Conservation (phyloP, 2,797 vertebrate species). For the Hafferia zeledoni region DNA sequence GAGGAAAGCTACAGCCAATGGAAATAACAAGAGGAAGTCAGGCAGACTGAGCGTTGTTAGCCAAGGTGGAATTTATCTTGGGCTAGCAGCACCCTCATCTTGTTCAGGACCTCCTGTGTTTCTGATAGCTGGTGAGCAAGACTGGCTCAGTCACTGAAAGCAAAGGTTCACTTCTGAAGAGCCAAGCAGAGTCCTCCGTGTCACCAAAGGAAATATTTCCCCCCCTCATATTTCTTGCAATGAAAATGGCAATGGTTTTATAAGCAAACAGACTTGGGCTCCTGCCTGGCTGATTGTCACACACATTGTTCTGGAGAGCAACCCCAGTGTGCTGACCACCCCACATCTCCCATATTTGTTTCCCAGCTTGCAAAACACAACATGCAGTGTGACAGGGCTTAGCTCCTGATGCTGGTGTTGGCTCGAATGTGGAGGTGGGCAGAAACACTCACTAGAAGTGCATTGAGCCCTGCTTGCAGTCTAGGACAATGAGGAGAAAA, state of each 20-base stretch:
- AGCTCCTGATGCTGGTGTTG: background rate
- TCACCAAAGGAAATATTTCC: background rate
- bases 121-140: background rate
- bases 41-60: background rate
- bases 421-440: background rate
- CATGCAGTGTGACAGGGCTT: background rate
- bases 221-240: accelerated
- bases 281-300: background rate
- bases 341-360: accelerated
- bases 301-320: accelerated
- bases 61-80: background rate
- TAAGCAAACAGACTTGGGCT: background rate
- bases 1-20: background rate
- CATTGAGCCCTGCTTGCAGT: background rate
- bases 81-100: background rate
- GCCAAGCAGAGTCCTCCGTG: background rate
- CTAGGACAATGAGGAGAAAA: background rate
- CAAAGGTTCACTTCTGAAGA: background rate
- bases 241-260: background rate
- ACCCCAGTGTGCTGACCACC: background rate
- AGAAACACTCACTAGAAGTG: background rate
- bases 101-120: background rate
- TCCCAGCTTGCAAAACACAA: background rate
- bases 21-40: constrained; percentile 51
- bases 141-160: accelerated